Evolutionary conservation across 2,797 vertebrate genomes (phyloP).

Genomic region (Characodon lateralis): DNA sequence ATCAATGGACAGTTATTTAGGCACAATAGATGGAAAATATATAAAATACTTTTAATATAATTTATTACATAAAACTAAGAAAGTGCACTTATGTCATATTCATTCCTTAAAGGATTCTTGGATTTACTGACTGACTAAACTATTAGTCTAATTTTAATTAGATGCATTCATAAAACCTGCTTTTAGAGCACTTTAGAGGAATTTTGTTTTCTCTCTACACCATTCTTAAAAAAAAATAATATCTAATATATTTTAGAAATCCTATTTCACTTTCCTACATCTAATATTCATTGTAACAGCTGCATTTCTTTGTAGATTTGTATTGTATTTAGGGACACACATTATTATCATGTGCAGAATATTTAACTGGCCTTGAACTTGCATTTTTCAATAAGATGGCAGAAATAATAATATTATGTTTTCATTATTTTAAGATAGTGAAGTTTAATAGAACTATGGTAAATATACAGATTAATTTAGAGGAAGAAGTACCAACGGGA

Average conservation of each 20-base stretch:
- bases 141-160: not conserved
- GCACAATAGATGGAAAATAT: conserved; percentile 3
- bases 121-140: not conserved
- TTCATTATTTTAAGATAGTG: not conserved
- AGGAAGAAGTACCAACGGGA: conserved; percentile 8
- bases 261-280: not conserved
- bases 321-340: not conserved
- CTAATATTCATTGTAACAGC: not conserved
- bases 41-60: conserved; percentile 10
- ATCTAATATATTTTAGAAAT: not conserved
- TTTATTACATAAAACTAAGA: not conserved
- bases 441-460: conserved; percentile 13
- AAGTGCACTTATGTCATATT: not conserved
- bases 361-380: conserved; percentile 19
- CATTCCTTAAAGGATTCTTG: not conserved
- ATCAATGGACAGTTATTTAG: conserved; percentile 5
- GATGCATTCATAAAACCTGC: not conserved
- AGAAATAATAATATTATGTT: not conserved
- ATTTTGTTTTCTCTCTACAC: not conserved
- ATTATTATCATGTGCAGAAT: conserved; percentile 1
- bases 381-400: conserved; percentile 12
- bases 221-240: not conserved
- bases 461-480: conserved; percentile 8
- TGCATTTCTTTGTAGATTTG: not conserved
- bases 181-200: not conserved